A percentile compares a stretch with the other conserved stretches of the same genome.
phyloP scores from a whole-genome alignment of 2,888 invertebrate species.

The Nebria brevicollis region DNA sequence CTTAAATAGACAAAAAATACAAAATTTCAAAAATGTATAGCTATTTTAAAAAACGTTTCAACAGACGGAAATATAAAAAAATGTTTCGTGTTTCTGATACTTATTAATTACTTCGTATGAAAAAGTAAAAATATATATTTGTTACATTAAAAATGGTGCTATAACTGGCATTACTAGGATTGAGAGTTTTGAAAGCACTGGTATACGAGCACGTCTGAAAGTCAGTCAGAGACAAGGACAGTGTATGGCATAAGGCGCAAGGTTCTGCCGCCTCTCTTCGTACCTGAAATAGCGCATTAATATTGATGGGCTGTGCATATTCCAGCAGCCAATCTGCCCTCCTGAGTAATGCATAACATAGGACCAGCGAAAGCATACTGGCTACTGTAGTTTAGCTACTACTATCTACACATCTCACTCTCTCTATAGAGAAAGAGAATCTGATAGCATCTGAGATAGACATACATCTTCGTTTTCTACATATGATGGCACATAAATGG shows the following conservation, averaged over 20 bases:
- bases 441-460: neutral
- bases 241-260: neutral
- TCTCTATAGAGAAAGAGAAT: neutral
- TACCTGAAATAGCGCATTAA: slow-evolving; percentile 57
- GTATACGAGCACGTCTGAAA: neutral
- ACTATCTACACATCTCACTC: neutral
- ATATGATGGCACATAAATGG: neutral
- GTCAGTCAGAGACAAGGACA: neutral
- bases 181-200: slow-evolving; percentile 15
- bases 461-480: neutral
- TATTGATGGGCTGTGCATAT: slow-evolving; percentile 61
- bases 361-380: neutral
- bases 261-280: slow-evolving; percentile 7
- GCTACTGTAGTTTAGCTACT: neutral
- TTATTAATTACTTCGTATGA: too few species aligned
- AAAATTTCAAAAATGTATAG: too few species aligned
- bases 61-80: too few species aligned
- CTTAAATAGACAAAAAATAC: too few species aligned
- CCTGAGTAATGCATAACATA: slow-evolving; percentile 58
- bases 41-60: too few species aligned
- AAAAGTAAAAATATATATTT: neutral
- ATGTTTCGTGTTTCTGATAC: too few species aligned
- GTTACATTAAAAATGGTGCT: too few species aligned
- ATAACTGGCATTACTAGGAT: too few species aligned
- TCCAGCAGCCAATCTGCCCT: slow-evolving; percentile 61